phyloP scores from a whole-genome alignment of 2,888 invertebrate species.

The Coelopa pilipes region DNA sequence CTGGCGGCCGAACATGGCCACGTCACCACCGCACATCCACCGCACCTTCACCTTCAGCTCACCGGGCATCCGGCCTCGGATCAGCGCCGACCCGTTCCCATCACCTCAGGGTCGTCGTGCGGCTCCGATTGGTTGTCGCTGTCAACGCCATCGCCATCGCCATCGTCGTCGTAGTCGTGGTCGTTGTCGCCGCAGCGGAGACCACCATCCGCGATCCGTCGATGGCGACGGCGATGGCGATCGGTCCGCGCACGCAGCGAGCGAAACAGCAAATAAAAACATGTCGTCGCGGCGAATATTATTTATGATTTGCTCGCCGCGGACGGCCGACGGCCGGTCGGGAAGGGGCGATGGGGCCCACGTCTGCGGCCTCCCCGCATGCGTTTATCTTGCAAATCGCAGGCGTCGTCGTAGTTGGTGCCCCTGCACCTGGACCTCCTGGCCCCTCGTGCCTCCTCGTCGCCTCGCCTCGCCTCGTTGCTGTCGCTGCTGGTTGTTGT shows the following conservation, averaged over 20 bases:
- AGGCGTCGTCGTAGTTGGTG: neutral
- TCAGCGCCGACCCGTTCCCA: too few relatives aligned
- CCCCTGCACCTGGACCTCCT: neutral
- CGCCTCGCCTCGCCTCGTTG: neutral
- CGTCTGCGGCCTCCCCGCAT: neutral
- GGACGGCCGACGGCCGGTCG: neutral
- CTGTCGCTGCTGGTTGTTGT: neutral
- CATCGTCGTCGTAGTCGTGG: too few relatives aligned
- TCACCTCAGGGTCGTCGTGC: neutral
- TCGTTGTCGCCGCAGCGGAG: neutral
- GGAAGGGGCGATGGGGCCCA: neutral
- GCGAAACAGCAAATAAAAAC: constrained; percentile 17
- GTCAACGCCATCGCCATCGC: constrained; percentile 14
- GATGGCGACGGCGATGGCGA: constrained; percentile 12
- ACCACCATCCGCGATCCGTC: constrained; percentile 30
- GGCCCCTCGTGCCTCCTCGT: too few relatives aligned
- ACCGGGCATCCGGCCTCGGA: neutral
- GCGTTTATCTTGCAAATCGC: constrained; percentile 22
- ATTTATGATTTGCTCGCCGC: constrained; percentile 24
- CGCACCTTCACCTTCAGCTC: too few relatives aligned
- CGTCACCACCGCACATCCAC: too few relatives aligned
- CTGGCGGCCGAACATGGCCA: neutral
- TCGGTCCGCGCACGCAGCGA: neutral
- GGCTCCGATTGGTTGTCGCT: constrained; percentile 22
- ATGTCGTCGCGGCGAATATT: constrained; percentile 21